Evolutionary conservation across 2,113 vertebrate species (phyloP).

Genomic region (Alaudala cheleensis): DNA sequence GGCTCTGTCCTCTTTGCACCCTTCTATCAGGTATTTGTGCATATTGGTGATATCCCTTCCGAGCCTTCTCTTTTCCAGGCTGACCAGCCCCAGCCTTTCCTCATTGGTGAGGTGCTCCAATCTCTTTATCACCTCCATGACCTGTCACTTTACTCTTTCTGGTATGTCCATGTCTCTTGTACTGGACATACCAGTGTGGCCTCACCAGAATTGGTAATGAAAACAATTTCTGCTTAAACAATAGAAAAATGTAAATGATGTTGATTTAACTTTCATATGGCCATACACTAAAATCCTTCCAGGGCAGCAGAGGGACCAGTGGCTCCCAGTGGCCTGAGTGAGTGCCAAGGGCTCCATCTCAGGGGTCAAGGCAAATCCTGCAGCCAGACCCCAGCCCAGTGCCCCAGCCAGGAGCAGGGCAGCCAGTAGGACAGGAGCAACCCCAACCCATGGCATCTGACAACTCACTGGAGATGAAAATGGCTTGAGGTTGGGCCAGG

Average conservation of each 20-base stretch:
- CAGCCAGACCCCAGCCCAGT: not conserved
- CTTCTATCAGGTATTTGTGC: not conserved
- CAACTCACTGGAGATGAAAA: not conserved
- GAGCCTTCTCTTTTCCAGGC: not conserved
- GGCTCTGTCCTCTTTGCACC: not conserved
- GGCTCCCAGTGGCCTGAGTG: not conserved
- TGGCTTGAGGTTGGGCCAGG: rapidly evolving
- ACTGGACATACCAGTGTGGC: rapidly evolving
- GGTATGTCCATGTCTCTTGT: not conserved
- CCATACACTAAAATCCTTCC: not conserved
- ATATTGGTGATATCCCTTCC: not conserved
- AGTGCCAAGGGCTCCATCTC: not conserved
- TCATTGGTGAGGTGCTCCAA: not conserved
- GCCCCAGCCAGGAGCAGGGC: not conserved
- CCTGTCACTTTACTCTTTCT: not conserved
- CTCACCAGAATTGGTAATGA: not conserved
- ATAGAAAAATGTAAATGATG: not conserved
- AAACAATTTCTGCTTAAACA: not conserved
- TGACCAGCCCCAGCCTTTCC: not conserved
- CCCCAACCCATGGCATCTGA: rapidly evolving
- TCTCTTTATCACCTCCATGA: not conserved
- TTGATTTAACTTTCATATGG: not conserved
- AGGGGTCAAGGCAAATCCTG: no score
- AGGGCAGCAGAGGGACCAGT: rapidly evolving
- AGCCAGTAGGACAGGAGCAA: rapidly evolving